Base-by-base conservation (phyloP, 2,113 vertebrate species). In the Prunella himalayana region DNA sequence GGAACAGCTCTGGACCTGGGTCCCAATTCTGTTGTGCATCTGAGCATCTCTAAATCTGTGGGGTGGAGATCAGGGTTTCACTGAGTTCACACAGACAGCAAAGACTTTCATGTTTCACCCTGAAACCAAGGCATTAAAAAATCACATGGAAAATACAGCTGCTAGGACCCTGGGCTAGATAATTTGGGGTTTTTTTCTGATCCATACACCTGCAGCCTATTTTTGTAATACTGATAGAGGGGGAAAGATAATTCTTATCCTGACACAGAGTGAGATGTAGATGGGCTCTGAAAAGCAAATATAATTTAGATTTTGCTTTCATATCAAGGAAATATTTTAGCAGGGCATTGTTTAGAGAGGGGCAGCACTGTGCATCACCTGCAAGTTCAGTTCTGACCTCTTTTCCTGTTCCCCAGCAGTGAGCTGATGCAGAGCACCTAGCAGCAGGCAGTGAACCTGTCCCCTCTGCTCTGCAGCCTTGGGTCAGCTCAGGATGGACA, bases 51-150 rank as follows among this genome's bases (percentile, higher is more conserved):
- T 64, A 9, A 44, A 51, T 4, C 22, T 37, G 24, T 5, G 13
- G 14, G 13, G 13, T 49, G 54, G 21, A 66, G 19, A 63, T 0
- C 8, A 56, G 35, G 0, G 0, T 59, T 77, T 66, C 72, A 35
- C 42, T 37, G 39, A 64, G 15, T n/a, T 75, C 73, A 56, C 15
- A 23, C 35, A 71, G 17, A 35, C 4, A 73, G 44, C 37, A 70
- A 64, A 91, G 39, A 61, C 28, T 54, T 92, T 37, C 10, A 1
- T 37, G 28, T 64, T 35, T 86, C 41, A 49, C 31, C 19, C 44
- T 56, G 22, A 88, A 92, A 83, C 9, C 8, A 59, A 86, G 39
- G 25, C 4, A 78, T 24, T 27, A 23, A 50, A 75, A 83, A 90
- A 77, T 47, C 35, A 31, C 15, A 17, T 8, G 31, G 37, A 24